phyloP scores from a whole-genome alignment of 2,888 invertebrate species.

The Theretra japonica region DNA sequence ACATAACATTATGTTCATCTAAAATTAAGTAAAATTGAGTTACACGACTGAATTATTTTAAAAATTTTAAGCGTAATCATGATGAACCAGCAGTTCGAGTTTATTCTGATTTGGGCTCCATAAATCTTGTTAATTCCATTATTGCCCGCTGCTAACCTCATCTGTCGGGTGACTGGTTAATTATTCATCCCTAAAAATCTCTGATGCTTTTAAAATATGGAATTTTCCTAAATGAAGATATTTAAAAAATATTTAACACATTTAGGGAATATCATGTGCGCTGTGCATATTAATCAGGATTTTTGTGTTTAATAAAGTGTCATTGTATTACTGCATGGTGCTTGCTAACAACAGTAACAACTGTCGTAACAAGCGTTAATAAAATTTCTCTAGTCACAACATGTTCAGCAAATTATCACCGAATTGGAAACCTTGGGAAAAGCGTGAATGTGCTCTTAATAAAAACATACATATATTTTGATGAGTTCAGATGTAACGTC shows the following conservation, averaged over 20 bases:
- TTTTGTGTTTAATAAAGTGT: too few relatives aligned
- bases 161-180: slow-evolving; percentile 15
- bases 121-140: slow-evolving; percentile 23
- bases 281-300: too few relatives aligned
- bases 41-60: background rate
- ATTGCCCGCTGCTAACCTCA: slow-evolving; percentile 14
- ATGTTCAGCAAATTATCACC: too few relatives aligned
- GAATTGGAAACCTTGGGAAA: too few relatives aligned
- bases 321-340: too few relatives aligned
- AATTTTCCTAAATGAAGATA: background rate
- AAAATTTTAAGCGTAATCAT: background rate
- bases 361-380: too few relatives aligned
- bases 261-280: background rate
- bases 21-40: background rate
- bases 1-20: too few relatives aligned
- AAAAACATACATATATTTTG: background rate
- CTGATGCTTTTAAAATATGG: slow-evolving; percentile 14
- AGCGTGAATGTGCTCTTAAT: background rate
- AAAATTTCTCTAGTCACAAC: too few relatives aligned
- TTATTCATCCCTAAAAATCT: slow-evolving; percentile 15
- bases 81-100: background rate
- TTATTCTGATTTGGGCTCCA: slow-evolving; percentile 14
- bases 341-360: too few relatives aligned
- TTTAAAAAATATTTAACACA: background rate
- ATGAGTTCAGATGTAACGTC: background rate